These are phyloP conservation scores for Etia nguti DNA, from an alignment of 2,113 vertebrate species.

Conservation along the genomic window DNA sequence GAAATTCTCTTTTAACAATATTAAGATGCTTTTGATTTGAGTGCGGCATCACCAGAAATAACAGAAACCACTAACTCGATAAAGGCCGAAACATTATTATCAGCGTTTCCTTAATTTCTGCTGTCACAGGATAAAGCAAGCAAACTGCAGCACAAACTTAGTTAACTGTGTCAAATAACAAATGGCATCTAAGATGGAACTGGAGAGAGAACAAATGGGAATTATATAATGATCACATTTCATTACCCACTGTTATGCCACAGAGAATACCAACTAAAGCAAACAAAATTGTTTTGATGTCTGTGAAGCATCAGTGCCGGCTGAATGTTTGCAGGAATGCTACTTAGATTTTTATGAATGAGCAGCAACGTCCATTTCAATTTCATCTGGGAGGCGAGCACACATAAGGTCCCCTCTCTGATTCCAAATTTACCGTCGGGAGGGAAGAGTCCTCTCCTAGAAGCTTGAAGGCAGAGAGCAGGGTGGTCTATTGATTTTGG, in stretches of 20 bases:
- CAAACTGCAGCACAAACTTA: conserved; percentile 43
- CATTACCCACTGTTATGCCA: conserved; percentile 64
- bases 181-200: conserved; percentile 50
- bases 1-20: not conserved
- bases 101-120: conserved; percentile 5
- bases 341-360: conserved; percentile 58
- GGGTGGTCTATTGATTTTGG: conserved; percentile 52
- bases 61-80: not conserved
- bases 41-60: not conserved
- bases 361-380: conserved; percentile 34
- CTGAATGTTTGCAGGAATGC: conserved; percentile 33
- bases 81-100: not conserved
- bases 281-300: conserved; percentile 63
- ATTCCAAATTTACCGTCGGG: not conserved
- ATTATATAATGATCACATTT: conserved; percentile 70
- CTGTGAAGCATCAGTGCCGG: conserved; percentile 40
- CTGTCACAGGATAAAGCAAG: conserved; percentile 35
- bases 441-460: not conserved
- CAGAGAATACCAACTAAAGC: conserved; percentile 65
- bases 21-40: not conserved
- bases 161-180: conserved; percentile 57
- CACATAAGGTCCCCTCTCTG: not conserved
- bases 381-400: conserved; percentile 21
- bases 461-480: not conserved
- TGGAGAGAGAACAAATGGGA: conserved; percentile 55